phyloP scores from a whole-genome alignment of 2,113 vertebrate genomes.

The Phycodurus eques region DNA sequence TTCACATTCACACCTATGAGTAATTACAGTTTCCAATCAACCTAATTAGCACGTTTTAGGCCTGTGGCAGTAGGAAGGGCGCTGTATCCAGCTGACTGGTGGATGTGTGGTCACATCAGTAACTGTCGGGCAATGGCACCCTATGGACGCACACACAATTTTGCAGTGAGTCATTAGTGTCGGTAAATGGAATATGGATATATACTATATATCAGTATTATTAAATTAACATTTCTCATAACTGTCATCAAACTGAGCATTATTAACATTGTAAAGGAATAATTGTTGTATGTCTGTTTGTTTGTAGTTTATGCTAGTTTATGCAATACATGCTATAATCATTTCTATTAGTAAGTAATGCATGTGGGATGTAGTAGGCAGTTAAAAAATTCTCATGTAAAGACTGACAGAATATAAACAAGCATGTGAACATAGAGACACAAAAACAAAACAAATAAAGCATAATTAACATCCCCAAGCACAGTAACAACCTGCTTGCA shows the following conservation, averaged over 20 bases:
- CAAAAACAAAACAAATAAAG: neutral
- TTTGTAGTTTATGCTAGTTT: no score
- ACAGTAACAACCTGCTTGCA: slow-evolving; percentile 31
- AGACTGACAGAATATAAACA: neutral
- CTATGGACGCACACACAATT: neutral
- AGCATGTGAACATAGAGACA: neutral
- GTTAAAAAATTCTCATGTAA: neutral
- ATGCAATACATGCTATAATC: no score
- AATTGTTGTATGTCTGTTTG: no score
- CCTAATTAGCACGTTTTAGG: neutral
- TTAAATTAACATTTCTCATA: neutral
- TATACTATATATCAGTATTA: neutral
- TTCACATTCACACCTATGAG: neutral
- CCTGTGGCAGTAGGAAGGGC: neutral
- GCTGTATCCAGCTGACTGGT: neutral
- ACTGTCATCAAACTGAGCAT: neutral
- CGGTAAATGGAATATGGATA: neutral
- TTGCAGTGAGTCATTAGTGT: neutral
- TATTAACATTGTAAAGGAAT: neutral
- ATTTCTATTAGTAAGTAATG: neutral
- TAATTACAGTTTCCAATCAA: neutral
- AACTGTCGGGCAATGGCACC: neutral
- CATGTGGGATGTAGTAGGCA: neutral
- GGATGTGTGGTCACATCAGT: neutral
- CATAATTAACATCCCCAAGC: neutral